Evolutionary conservation across 2,113 vertebrate genomes (phyloP).

Genomic region (Acanthisitta chloris): DNA sequence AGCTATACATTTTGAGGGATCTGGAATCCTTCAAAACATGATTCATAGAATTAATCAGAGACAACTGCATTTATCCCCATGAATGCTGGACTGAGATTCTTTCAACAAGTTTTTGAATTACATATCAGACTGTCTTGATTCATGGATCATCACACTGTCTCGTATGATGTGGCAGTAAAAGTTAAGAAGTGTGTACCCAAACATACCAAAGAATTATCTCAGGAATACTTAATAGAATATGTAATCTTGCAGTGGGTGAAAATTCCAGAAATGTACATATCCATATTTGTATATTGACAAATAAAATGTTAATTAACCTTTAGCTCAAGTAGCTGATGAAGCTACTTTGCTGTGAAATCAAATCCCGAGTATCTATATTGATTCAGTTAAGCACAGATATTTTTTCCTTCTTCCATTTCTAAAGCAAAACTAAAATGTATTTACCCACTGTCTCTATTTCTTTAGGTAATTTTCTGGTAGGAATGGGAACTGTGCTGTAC

Average conservation of each 20-base stretch:
- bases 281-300: neutral
- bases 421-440: neutral
- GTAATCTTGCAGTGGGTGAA: neutral
- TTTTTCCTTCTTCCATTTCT: neutral
- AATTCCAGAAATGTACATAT: neutral
- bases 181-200: neutral
- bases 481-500: neutral
- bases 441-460: neutral
- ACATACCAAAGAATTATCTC: neutral
- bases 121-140: neutral
- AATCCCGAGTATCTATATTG: neutral
- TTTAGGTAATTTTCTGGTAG: neutral
- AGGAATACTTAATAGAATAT: neutral
- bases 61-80: neutral
- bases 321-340: neutral
- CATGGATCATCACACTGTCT: neutral
- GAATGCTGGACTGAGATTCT: neutral
- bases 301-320: slow-evolving; percentile 36
- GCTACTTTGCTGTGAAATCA: neutral
- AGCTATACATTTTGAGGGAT: neutral
- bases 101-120: neutral
- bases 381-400: neutral
- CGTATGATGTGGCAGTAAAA: neutral
- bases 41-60: neutral
- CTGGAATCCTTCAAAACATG: neutral